Base-by-base conservation (phyloP, 2,888 invertebrate genomes). In the Apodemia duryi region DNA sequence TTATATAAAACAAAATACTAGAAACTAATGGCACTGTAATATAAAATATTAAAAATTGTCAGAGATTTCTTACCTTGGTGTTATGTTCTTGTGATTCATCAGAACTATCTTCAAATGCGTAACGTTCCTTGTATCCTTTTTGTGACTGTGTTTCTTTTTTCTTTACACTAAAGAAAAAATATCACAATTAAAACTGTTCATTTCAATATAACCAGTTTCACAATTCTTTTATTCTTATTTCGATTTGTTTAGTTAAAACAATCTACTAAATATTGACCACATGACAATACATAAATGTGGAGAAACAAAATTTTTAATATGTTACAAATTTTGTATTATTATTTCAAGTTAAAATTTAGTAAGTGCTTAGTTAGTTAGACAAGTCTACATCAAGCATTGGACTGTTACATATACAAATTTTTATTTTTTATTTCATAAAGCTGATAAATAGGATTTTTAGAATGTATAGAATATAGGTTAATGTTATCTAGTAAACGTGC, bases 61-160 rank as follows among this genome's bases (percentile, higher is more conserved):
- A 38, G 61, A 46, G 4, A 52, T 10, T 63, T 62, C 63, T 76
- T 73, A 88, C 90, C 86, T 91, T 91, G 38, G 46, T 46, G 13
- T 76, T 68, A 35, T 81, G 78, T 57, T 85, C 89, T 67, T 85
- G 88, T 21, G 88, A 91, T 71, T 92, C 93, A 74, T 89, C 92
- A 6, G 92, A 88, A 74, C 91, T 89, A 72, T 93, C 90, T 79
- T 93, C 79, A 77, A 88, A 83, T 69, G 87, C 82, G 79, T 88
- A 88, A 77, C 92, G 92, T 83, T 84, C 94, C 81, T 89, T 91
- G 77, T 93, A 92, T 61, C 94, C 92, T 75, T 93, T 92, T 46
- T 89, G 91, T 65, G 83, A 83, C 28, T 92, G 82, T 6, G 91
- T 84, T 10, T 93, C 93, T 72, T 94, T 94, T 85, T 94, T 94